Evolutionary conservation across 2,113 vertebrate species (phyloP), one percentile per base, ranked within the genome.

Genomic region (Halcyon senegalensis): DNA sequence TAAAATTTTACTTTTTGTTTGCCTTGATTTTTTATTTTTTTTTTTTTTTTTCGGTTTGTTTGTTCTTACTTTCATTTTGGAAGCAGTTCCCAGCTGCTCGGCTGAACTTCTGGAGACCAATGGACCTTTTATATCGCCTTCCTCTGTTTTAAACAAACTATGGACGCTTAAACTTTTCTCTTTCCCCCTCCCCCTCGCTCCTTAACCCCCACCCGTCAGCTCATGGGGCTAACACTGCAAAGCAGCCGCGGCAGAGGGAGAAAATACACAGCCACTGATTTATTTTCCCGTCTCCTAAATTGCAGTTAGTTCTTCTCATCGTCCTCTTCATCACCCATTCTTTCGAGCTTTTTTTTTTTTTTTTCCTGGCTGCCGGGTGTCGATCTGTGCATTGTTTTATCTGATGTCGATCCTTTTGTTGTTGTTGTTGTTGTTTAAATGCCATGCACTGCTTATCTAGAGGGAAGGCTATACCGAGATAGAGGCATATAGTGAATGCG

Each of bases 51-150:
- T 25, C 18, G 89, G 51, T 77, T 74, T 94, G 95, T 94, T 96
- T 73, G 92, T 79, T 88, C 85, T 94, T 85, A 89, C 96, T 90
- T 97, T 94, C 91, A 84, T 92, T 95, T 96, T 87, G 94, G 92
- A 94, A 53, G 33, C 51, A 88, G 90, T 83, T 97, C 86, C 67
- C 89, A 77, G 81, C 84, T 92, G 94, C 87, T 95, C 78, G 91
- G 85, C 94, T 94, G 95, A 98, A 97, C 93, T 98, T 97, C 79
- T 95, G 93, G 85, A 91, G 86, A 81, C 84, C 77, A 68, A 15
- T 43, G 90, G 90, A 92, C 89, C 96, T 96, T 96, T 86, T 81
- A 72, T 78, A 83, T 74, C 46, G 77, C 35, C 92, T 96, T 95
- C 56, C 79, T 92, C 90, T 91, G 82, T 88, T 97, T 96, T 96